Evolutionary conservation across 2,888 invertebrate genomes (phyloP).

Genomic region (Siphlonurus alternatus): DNA sequence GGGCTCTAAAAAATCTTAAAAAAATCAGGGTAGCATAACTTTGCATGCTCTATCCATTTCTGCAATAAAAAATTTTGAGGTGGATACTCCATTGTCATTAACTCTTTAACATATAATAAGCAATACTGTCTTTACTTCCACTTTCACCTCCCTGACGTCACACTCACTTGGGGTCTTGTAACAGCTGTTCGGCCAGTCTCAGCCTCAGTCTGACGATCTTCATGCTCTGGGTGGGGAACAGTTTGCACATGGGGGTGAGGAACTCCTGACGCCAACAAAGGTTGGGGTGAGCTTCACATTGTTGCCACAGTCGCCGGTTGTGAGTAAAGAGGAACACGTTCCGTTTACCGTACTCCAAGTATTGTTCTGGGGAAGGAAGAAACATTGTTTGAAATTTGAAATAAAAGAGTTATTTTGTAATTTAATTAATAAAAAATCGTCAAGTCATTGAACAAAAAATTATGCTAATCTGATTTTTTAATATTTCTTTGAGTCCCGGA

Average conservation of each 20-base stretch:
- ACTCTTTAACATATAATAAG: no score
- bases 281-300: conserved; percentile 47
- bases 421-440: conserved; percentile 2
- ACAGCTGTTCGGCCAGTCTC: conserved; percentile 48
- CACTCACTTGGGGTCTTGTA: conserved; percentile 55
- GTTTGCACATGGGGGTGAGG: conserved; percentile 56
- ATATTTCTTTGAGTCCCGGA: no score
- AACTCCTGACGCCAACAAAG: conserved; percentile 53
- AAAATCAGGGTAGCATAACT: no score
- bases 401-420: neutral
- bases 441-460: conserved; percentile 7
- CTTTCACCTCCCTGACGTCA: no score
- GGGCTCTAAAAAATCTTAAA: no score
- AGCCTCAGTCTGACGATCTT: conserved; percentile 67
- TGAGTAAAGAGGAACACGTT: conserved; percentile 71
- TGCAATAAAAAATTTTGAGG: no score
- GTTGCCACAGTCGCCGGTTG: conserved; percentile 67
- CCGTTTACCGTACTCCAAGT: conserved; percentile 56
- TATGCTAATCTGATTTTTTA: no score
- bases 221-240: conserved; percentile 80
- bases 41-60: no score
- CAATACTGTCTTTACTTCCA: no score
- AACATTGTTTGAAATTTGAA: neutral
- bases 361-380: conserved; percentile 33
- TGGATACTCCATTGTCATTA: no score